These are phyloP conservation scores for Gymnogyps californianus DNA, from an alignment of 2,113 vertebrate species.

Conservation along the genomic window DNA sequence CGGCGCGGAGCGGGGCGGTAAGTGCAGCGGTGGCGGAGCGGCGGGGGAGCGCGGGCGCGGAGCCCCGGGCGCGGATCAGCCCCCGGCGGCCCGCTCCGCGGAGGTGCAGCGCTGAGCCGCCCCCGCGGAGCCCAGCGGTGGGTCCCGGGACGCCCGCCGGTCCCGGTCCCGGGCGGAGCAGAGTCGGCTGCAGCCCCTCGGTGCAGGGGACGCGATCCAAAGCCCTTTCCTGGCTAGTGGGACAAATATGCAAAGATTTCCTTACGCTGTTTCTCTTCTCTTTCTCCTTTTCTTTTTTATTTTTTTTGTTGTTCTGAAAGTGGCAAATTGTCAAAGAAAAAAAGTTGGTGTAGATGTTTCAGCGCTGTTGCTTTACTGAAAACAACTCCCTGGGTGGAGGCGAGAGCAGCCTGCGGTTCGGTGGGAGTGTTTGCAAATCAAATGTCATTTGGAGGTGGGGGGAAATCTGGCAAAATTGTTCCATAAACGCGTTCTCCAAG, in stretches of 20 bases:
- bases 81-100: not conserved
- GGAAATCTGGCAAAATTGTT: not conserved
- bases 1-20: not conserved
- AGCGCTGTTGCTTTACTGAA: not conserved
- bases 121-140: not conserved
- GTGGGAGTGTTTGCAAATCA: not conserved
- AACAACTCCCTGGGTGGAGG: not conserved
- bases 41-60: not conserved
- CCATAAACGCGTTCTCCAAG: fast-evolving
- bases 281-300: not conserved
- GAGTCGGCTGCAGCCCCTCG: not conserved
- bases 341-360: not conserved
- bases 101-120: not conserved
- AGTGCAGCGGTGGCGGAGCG: not conserved
- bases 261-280: not conserved
- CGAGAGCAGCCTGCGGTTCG: not conserved
- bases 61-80: not conserved
- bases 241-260: not conserved
- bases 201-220: not conserved
- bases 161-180: not conserved
- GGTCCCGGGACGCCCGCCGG: not conserved
- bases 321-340: not conserved
- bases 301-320: not conserved
- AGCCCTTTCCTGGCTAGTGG: not conserved
- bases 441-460: not conserved